phyloP scores from a whole-genome alignment of 1,140 invertebrate species.

The Orchestia grillus region DNA sequence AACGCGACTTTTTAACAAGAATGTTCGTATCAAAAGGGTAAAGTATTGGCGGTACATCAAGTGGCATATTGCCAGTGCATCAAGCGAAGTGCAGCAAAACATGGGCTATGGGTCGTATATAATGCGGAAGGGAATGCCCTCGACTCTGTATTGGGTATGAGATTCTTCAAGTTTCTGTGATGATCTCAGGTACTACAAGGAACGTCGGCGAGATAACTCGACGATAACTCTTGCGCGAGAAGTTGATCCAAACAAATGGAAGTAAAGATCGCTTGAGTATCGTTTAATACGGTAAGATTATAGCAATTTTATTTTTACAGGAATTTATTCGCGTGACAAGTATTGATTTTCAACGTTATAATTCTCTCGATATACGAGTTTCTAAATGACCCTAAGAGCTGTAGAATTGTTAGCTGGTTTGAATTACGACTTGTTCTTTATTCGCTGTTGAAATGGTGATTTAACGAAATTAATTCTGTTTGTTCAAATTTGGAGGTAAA shows the following conservation, averaged over 20 bases:
- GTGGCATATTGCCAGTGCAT: neutral
- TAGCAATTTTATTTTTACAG: neutral
- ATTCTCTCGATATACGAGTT: neutral
- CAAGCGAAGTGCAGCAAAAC: slow-evolving; percentile 6
- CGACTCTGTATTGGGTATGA: neutral
- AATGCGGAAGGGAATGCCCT: neutral
- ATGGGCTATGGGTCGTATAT: neutral
- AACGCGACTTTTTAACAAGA: neutral
- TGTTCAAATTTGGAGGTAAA: no score
- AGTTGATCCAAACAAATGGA: neutral
- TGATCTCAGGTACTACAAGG: neutral
- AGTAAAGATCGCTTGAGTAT: neutral
- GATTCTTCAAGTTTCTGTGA: neutral
- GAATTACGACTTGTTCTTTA: neutral
- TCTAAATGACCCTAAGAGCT: neutral
- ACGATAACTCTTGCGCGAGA: neutral
- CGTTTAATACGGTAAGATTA: no score
- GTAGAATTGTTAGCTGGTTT: neutral
- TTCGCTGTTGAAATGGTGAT: no score
- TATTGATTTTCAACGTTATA: neutral
- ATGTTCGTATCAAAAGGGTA: neutral
- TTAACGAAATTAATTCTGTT: no score
- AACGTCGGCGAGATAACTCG: neutral
- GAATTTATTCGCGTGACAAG: neutral
- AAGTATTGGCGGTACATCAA: neutral